These are phyloP conservation scores for Botrylloides violaceus DNA, from an alignment of 23 tunicate species.

Conservation along the genomic window DNA sequence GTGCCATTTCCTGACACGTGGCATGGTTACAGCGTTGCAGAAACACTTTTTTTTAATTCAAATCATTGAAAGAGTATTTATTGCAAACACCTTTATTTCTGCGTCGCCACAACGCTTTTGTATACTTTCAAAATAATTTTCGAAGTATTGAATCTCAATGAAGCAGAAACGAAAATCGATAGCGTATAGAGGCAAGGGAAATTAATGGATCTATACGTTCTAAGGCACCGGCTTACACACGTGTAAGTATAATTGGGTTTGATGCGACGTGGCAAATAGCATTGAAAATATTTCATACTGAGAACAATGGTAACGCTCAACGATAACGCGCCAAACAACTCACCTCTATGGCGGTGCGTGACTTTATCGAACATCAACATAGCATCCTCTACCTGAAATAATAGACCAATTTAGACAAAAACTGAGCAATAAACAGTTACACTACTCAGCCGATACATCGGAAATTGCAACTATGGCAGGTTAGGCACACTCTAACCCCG, in stretches of 20 bases:
- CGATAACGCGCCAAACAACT: too few species aligned
- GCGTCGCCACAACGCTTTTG: neutral
- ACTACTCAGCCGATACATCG: too few species aligned
- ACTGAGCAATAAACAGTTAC: too few species aligned
- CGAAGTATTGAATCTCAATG: neutral
- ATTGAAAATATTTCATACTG: too few species aligned
- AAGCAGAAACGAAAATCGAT: neutral
- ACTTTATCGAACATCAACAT: conserved; percentile 99
- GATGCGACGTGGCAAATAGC: neutral
- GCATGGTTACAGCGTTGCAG: too few species aligned
- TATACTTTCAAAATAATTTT: neutral
- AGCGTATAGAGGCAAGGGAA: neutral
- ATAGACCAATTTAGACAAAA: neutral
- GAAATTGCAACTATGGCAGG: too few species aligned
- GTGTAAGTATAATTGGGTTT: neutral
- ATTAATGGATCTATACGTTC: too few species aligned
- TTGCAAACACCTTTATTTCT: neutral
- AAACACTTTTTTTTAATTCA: too few species aligned
- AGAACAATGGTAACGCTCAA: too few species aligned
- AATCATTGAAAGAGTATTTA: too few species aligned
- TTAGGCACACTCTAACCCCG: too few species aligned
- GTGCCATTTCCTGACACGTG: too few species aligned
- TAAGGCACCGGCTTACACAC: neutral
- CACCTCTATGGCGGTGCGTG: conserved; percentile 98
- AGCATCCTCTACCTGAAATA: conserved; percentile 87